phyloP scores from a whole-genome alignment of 2,888 invertebrate species.

The Oscheius sp. region DNA sequence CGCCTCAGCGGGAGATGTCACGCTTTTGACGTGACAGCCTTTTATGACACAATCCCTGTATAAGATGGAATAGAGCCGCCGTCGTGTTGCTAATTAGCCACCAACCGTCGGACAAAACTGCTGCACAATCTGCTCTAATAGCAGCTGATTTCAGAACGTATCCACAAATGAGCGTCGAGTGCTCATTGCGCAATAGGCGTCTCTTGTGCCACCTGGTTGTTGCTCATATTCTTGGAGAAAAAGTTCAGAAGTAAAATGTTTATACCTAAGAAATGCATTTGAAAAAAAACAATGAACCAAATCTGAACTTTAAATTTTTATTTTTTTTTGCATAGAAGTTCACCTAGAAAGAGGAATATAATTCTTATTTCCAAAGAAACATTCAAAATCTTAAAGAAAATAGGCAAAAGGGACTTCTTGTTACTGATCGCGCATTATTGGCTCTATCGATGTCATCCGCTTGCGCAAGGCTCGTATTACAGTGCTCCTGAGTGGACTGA shows the following conservation, averaged over 20 bases:
- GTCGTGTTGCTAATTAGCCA: constrained; percentile 25
- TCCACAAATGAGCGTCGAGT: constrained; percentile 4
- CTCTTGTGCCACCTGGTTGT: constrained; percentile 13
- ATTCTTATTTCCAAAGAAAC: no score
- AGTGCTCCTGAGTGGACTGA: constrained; percentile 6
- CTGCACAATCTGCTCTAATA: constrained; percentile 18
- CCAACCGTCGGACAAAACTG: neutral
- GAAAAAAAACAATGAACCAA: neutral
- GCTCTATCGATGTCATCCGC: constrained; percentile 1
- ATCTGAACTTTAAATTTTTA: neutral
- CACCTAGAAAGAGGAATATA: no score
- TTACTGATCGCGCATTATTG: neutral
- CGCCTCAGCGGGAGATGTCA: constrained; percentile 6
- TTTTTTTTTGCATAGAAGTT: neutral
- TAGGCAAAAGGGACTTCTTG: no score
- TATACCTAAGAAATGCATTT: neutral
- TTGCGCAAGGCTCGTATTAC: constrained; percentile 25
- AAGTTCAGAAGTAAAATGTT: neutral
- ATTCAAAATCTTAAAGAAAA: no score
- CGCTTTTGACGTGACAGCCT: constrained; percentile 25
- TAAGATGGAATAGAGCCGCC: neutral
- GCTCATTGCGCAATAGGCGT: neutral
- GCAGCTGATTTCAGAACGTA: constrained; percentile 5
- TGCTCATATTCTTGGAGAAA: neutral
- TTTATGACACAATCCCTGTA: constrained; percentile 24